Evolutionary conservation across 1,140 invertebrate genomes (phyloP).

Genomic region (Drosophila equinoxialis): DNA sequence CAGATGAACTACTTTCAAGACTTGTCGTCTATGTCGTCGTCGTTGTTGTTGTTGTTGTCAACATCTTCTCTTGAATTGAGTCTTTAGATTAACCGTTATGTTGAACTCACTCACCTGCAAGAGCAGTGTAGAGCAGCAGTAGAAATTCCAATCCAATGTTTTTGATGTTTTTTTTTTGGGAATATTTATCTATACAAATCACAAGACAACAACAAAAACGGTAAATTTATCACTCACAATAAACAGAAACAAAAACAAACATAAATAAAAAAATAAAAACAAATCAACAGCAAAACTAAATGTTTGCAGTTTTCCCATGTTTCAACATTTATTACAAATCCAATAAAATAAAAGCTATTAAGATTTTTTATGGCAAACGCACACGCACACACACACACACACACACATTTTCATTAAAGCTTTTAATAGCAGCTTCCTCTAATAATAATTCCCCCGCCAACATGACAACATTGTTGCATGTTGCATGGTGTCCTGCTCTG

Average conservation of each 20-base stretch:
- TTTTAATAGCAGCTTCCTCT: background rate
- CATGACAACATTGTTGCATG: background rate
- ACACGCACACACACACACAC: no score
- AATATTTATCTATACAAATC: slow-evolving; percentile 5
- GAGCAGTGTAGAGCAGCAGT: slow-evolving; percentile 19
- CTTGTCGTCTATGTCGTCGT: slow-evolving; percentile 1
- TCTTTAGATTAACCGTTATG: slow-evolving; percentile 52
- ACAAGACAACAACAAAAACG: slow-evolving; percentile 3
- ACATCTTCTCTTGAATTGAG: slow-evolving; percentile 22
- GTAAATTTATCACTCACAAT: slow-evolving; percentile 2
- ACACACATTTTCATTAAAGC: background rate
- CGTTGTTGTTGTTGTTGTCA: slow-evolving; percentile 6
- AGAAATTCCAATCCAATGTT: slow-evolving; percentile 3
- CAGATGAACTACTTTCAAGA: slow-evolving; percentile 75
- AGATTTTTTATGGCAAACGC: background rate
- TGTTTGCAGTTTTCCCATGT: slow-evolving; percentile 2
- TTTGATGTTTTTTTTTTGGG: background rate
- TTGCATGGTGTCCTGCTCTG: background rate
- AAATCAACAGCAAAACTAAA: background rate
- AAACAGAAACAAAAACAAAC: background rate
- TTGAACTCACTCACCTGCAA: slow-evolving; percentile 41
- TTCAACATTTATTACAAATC: background rate
- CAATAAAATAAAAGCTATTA: slow-evolving; percentile 2
- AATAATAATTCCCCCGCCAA: background rate
- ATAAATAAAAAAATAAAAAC: background rate